Evolutionary conservation across 1,140 invertebrate species (phyloP).

Genomic region (Anthonomus grandis): DNA sequence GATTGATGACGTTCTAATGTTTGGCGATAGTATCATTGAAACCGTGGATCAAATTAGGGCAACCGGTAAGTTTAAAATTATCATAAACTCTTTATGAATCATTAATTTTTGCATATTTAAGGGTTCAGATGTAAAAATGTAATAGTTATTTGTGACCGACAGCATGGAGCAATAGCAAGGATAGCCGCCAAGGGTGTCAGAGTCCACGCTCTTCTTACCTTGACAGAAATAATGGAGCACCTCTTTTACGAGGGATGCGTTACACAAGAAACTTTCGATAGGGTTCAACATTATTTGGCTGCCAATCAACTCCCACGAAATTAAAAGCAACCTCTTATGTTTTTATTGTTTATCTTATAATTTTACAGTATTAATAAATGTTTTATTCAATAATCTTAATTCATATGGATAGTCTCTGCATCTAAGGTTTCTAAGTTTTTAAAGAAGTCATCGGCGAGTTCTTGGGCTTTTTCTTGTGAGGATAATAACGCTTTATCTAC

Average conservation of each 20-base stretch:
- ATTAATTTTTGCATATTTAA: slow-evolving; percentile 9
- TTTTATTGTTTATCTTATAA: no score
- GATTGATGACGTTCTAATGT: slow-evolving; percentile 95
- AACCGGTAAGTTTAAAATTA: slow-evolving; percentile 43
- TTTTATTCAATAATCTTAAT: no score
- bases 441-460: no score
- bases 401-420: no score
- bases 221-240: slow-evolving; percentile 65
- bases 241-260: slow-evolving; percentile 63
- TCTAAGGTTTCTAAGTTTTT: no score
- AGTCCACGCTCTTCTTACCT: slow-evolving; percentile 65
- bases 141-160: slow-evolving; percentile 83
- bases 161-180: slow-evolving; percentile 81
- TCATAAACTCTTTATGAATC: not conserved
- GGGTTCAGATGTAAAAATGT: slow-evolving; percentile 70
- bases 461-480: no score
- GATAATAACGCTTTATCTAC: no score
- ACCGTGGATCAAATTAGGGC: slow-evolving; percentile 73
- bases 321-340: no score
- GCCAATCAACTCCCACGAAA: slow-evolving; percentile 51
- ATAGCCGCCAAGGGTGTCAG: slow-evolving; percentile 67
- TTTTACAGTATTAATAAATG: no score
- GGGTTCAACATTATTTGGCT: slow-evolving; percentile 64
- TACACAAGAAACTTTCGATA: slow-evolving; percentile 53
- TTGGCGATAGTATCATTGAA: slow-evolving; percentile 89